A percentile compares a stretch with the other conserved stretches of the same genome.
Evolutionary conservation across 2,113 vertebrate genomes (phyloP).

Genomic region (Sebastes schlegelii): DNA sequence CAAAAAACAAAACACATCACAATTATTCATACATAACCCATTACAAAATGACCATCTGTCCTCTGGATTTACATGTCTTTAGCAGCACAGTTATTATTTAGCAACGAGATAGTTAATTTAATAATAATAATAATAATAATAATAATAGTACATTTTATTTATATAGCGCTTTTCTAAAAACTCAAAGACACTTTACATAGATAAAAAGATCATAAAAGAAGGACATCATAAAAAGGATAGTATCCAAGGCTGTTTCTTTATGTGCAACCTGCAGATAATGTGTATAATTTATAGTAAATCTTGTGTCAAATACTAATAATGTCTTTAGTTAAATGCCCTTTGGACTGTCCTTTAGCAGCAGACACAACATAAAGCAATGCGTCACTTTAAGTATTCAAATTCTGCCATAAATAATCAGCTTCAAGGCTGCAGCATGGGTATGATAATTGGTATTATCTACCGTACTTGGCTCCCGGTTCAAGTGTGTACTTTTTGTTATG

Average conservation of each 20-base stretch:
- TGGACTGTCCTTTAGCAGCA: conserved; percentile 11
- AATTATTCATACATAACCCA: too few relatives aligned
- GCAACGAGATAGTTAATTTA: too few relatives aligned
- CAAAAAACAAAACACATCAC: too few relatives aligned
- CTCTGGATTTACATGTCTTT: too few relatives aligned
- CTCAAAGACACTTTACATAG: too few relatives aligned
- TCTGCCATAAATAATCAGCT: conserved; percentile 44
- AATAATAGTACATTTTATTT: too few relatives aligned
- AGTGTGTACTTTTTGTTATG: conserved; percentile 8
- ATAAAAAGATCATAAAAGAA: too few relatives aligned
- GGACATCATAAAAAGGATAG: too few relatives aligned
- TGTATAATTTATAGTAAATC: not conserved
- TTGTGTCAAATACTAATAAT: conserved; percentile 11
- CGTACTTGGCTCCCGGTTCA: not conserved
- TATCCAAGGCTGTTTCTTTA: not conserved
- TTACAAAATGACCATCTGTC: too few relatives aligned
- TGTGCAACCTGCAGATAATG: conserved; percentile 4
- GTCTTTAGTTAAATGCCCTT: not conserved
- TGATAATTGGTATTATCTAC: not conserved
- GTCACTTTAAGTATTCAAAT: conserved; percentile 41
- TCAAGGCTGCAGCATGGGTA: conserved; percentile 33
- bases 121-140: too few relatives aligned
- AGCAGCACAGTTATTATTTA: too few relatives aligned
- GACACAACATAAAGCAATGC: conserved; percentile 28
- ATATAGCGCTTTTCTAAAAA: too few relatives aligned